These are phyloP conservation scores for Cynoglossus semilaevis DNA, from an alignment of 2,113 vertebrate species.

Conservation along the genomic window DNA sequence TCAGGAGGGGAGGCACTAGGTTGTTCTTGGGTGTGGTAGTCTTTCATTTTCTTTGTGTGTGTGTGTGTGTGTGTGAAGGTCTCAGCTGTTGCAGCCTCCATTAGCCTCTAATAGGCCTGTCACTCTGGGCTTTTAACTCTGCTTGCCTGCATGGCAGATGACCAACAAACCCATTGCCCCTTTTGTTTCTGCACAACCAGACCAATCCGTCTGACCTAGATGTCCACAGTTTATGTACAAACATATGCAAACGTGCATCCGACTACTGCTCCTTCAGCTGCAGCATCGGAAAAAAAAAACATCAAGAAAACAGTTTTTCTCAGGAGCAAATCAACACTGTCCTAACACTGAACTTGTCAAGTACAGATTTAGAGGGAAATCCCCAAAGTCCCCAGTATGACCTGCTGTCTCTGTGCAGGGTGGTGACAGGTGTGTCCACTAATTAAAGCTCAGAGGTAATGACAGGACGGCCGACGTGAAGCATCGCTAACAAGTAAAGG, in stretches of 20 bases:
- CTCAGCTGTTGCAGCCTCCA: conserved; percentile 74
- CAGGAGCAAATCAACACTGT: not conserved
- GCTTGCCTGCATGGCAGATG: conserved; percentile 64
- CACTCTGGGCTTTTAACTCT: conserved; percentile 72
- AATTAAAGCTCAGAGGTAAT: conserved; percentile 67
- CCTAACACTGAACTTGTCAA: conserved; percentile 10
- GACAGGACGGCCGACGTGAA: conserved; percentile 47
- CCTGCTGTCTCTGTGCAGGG: conserved; percentile 33
- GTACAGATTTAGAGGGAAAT: conserved; percentile 33
- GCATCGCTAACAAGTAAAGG: conserved; percentile 30
- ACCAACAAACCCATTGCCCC: conserved; percentile 39
- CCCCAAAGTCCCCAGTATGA: conserved; percentile 42
- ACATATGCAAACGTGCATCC: conserved; percentile 4
- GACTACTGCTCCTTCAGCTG: conserved; percentile 14
- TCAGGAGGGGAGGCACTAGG: conserved; percentile 33
- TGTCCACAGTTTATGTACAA: conserved; percentile 15
- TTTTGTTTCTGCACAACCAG: conserved; percentile 24
- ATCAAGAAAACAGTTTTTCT: not conserved
- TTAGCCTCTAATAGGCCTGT: conserved; percentile 75
- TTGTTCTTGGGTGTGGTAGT: conserved; percentile 56
- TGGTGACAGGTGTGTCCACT: conserved; percentile 63
- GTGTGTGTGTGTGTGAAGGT: conserved; percentile 35
- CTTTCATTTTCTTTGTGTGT: conserved; percentile 43
- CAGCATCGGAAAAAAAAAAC: conserved; percentile 24
- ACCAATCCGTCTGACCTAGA: conserved; percentile 15